Evolutionary conservation across 2,888 invertebrate species (phyloP).

Genomic region (Eilema griseolum): DNA sequence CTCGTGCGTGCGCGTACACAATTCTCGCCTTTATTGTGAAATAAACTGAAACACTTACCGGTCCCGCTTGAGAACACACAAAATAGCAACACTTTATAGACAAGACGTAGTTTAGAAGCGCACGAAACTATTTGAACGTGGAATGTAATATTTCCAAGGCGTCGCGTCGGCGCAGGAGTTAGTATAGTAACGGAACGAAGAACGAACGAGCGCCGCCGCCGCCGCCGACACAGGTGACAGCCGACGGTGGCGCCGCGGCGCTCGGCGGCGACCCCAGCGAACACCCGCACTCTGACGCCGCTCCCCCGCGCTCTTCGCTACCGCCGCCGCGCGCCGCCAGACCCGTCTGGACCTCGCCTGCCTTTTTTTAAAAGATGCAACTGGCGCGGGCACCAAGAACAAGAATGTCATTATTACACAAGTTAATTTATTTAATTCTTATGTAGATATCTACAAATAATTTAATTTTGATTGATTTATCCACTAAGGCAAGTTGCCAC

Average conservation of each 20-base stretch:
- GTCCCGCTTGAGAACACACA: conserved; percentile 34
- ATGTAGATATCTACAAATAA: too few relatives aligned
- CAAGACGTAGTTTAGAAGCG: conserved; percentile 16
- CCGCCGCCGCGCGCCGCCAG: conserved; percentile 44
- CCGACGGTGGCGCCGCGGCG: conserved; percentile 80
- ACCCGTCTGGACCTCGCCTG: conserved; percentile 48
- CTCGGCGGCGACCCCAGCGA: conserved; percentile 68
- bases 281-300: conserved; percentile 56
- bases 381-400: conserved; percentile 1
- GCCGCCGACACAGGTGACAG: conserved; percentile 60
- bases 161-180: conserved; percentile 66
- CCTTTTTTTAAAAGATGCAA: conserved; percentile 32
- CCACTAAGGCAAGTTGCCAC: too few relatives aligned
- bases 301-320: conserved; percentile 52
- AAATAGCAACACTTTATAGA: conserved; percentile 12
- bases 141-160: conserved; percentile 44
- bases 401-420: not conserved
- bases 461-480: too few relatives aligned
- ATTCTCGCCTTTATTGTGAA: conserved; percentile 45
- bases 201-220: conserved; percentile 44
- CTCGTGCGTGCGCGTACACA: conserved; percentile 53
- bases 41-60: conserved; percentile 40
- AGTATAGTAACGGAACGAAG: conserved; percentile 45
- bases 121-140: conserved; percentile 28
- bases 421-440: too few relatives aligned